Conservation (phyloP, 2,113 vertebrate species). For the Stegastes partitus region DNA sequence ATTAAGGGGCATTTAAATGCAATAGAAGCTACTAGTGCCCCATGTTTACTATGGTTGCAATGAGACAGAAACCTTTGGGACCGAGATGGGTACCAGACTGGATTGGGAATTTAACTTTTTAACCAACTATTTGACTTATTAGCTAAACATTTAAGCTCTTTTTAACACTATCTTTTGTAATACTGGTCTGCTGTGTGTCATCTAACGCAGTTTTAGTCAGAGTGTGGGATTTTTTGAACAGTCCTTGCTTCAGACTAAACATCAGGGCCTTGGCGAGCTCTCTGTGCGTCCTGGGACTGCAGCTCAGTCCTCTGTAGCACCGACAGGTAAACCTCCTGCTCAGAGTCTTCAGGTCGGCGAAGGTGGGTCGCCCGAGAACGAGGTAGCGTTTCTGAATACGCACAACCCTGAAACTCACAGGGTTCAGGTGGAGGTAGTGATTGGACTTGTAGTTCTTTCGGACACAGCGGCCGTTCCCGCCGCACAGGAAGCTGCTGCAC, state of each 20-base stretch:
- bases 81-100: too few species aligned
- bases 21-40: too few species aligned
- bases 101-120: not conserved
- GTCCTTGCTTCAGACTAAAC: slow-evolving; percentile 40
- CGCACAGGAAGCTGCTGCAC: slow-evolving; percentile 86
- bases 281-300: slow-evolving; percentile 56
- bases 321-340: slow-evolving; percentile 83
- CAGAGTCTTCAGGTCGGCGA: slow-evolving; percentile 80
- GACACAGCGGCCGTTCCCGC: slow-evolving; percentile 81
- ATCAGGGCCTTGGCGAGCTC: slow-evolving; percentile 49
- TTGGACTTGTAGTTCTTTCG: slow-evolving; percentile 84
- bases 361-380: slow-evolving; percentile 78
- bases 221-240: slow-evolving; percentile 27
- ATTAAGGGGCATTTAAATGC: too few species aligned
- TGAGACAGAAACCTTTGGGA: too few species aligned
- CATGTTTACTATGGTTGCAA: too few species aligned
- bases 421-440: slow-evolving; percentile 88
- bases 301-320: slow-evolving; percentile 84
- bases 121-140: not conserved
- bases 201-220: slow-evolving; percentile 39
- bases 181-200: slow-evolving; percentile 33
- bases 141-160: slow-evolving; percentile 22
- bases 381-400: slow-evolving; percentile 70
- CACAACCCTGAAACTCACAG: slow-evolving; percentile 80
- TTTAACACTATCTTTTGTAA: slow-evolving; percentile 25